Base-by-base conservation (phyloP, 2,797 vertebrate species). In the Micromesistius poutassou region DNA sequence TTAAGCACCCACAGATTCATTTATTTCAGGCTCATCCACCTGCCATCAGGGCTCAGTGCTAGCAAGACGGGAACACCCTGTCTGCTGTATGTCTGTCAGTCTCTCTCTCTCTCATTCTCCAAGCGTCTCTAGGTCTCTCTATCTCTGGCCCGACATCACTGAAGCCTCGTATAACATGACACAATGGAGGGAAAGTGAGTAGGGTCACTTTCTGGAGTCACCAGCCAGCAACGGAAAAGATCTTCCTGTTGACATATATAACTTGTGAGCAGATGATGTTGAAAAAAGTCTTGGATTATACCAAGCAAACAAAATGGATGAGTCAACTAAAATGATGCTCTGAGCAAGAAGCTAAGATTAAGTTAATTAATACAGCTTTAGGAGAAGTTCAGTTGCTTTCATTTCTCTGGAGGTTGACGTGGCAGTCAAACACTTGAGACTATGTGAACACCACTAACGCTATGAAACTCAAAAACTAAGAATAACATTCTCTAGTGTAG, bases 1-100 rank as follows among this genome's bases (percentile, higher is more conserved):
- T 19, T 33, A 16, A 71, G 30, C 31, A 16, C 80, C 79, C 75
- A 77, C 78, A 79, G 76, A 79, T 81, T 77, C 8, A 90, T 91
- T 89, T 94, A 94, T 93, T 93, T 93, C 87, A 89, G 87, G 90
- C 86, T 79, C 80, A 88, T 89, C 88, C 93, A 93, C 91, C 93
- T 94, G 93, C 91, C 89, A 88, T 83, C 86, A 89, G 86, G 74
- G 76, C 87, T 93, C 91, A 92, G 87, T 75, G 62, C 80, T 83
- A 87, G 89, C 90, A 88, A 86, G 71, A 68, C 85, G 85, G 84
- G 82, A 87, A 83, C 80, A 77, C 82, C 79, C 83, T 84, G 87
- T 91, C 88, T 88, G 78, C 83, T 78, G 75, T 83, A 68, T 16
- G 75, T 89, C 78, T 89, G 76, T 28, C 62, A 35, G 33, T 35